phyloP scores from a whole-genome alignment of 2,888 invertebrate genomes.

The Apamea anceps region DNA sequence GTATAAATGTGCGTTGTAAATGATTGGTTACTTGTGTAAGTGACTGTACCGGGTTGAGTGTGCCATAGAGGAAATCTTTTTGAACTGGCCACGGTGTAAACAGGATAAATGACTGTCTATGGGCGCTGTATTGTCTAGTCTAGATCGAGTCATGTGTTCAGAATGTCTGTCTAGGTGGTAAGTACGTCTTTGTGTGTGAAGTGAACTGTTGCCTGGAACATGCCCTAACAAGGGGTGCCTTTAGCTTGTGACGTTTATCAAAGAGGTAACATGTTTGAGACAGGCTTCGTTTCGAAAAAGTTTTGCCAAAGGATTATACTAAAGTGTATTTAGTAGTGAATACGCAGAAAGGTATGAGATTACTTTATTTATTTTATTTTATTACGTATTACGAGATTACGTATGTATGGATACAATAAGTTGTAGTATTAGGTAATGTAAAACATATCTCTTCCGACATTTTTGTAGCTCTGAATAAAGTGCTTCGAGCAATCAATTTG shows the following conservation, averaged over 20 bases:
- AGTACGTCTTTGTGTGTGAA: conserved; percentile 47
- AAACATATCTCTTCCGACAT: not conserved
- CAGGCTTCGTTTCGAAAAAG: conserved; percentile 9
- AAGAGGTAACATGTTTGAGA: conserved; percentile 18
- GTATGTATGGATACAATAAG: not conserved
- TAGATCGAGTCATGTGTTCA: conserved; percentile 45
- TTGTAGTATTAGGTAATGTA: not conserved
- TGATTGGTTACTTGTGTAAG: conserved; percentile 16
- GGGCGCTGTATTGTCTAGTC: conserved; percentile 47
- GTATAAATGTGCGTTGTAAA: conserved; percentile 36
- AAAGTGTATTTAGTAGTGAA: not conserved
- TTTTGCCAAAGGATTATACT: not conserved
- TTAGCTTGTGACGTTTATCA: conserved; percentile 22
- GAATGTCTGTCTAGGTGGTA: conserved; percentile 28
- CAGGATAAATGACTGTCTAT: conserved; percentile 54
- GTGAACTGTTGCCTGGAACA: conserved; percentile 23
- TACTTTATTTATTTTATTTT: too few relatives aligned
- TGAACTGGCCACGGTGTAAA: conserved; percentile 45
- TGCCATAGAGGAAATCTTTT: conserved; percentile 48
- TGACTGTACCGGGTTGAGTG: conserved; percentile 40
- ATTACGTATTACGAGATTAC: too few relatives aligned
- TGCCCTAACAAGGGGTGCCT: conserved; percentile 39
- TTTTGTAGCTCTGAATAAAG: conserved; percentile 14
- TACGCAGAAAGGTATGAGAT: not conserved
- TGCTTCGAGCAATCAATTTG: conserved; percentile 4